These are phyloP conservation scores for Tolypeutes matacus DNA, from an alignment of 2,797 vertebrate species.

Conservation along the genomic window DNA sequence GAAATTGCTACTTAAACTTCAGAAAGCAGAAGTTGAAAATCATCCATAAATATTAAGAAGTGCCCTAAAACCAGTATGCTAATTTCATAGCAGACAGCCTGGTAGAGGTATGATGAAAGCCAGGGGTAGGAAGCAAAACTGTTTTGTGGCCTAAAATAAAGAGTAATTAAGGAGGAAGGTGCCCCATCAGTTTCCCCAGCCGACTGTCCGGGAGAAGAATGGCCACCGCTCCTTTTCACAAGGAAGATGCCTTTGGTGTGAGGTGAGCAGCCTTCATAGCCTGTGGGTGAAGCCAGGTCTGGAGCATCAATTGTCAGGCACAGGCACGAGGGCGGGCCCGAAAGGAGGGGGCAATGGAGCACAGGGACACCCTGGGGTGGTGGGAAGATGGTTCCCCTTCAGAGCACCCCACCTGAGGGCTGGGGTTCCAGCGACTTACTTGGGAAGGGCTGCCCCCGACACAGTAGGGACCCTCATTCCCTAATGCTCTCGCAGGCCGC, in stretches of 20 bases:
- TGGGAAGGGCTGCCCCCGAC: background rate
- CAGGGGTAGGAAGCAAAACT: background rate
- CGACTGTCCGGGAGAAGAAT: background rate
- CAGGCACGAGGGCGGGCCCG: background rate
- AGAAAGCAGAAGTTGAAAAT: slow-evolving; percentile 24
- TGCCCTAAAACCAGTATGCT: background rate
- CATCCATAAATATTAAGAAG: background rate
- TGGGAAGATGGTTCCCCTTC: background rate
- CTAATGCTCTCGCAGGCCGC: background rate
- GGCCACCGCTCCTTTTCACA: no score
- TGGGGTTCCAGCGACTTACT: background rate
- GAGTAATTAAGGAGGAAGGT: background rate
- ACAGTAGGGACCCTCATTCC: background rate
- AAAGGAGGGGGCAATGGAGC: background rate
- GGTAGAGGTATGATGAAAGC: background rate
- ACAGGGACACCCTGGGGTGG: background rate
- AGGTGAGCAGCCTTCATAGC: background rate
- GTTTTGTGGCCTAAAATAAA: background rate
- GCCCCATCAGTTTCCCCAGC: background rate
- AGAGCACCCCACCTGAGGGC: background rate
- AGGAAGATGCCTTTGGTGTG: no score
- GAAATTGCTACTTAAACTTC: background rate
- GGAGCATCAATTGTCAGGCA: background rate
- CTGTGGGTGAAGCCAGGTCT: background rate
- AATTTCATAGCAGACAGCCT: background rate